Evolutionary conservation across 2,888 invertebrate genomes (phyloP).

Genomic region (Linnaemya tessellans): DNA sequence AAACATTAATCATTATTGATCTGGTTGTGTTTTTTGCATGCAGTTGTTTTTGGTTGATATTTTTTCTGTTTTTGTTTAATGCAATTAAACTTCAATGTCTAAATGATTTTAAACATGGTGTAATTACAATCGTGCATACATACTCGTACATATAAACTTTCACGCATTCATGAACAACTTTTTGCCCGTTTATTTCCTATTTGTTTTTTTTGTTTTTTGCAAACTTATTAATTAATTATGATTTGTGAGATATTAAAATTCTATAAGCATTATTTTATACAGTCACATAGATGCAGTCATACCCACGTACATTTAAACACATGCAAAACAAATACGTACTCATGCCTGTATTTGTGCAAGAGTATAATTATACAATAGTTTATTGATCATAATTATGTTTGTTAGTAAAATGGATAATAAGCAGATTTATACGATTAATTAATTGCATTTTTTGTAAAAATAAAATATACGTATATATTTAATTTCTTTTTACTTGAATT

Average conservation of each 20-base stretch:
- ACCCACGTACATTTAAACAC: not conserved
- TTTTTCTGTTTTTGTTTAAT: constrained; percentile 42
- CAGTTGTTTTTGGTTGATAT: constrained; percentile 11
- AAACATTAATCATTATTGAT: constrained; percentile 60
- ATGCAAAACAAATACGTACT: not conserved
- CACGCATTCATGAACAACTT: constrained; percentile 19
- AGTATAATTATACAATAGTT: constrained; percentile 41
- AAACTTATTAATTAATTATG: constrained; percentile 69
- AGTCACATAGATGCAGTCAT: not conserved
- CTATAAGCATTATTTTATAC: constrained; percentile 58
- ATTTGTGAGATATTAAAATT: constrained; percentile 69
- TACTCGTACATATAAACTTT: constrained; percentile 12
- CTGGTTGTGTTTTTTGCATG: constrained; percentile 19
- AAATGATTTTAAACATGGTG: constrained; percentile 55
- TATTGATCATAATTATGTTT: constrained; percentile 66
- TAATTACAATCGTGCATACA: constrained; percentile 31
- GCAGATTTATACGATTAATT: constrained; percentile 74
- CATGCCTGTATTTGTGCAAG: not conserved
- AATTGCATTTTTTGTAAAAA: constrained; percentile 65
- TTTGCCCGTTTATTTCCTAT: not conserved
- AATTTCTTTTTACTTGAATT: constrained; percentile 31
- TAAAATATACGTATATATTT: not conserved
- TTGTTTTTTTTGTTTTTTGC: constrained; percentile 20
- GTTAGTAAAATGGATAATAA: constrained; percentile 72
- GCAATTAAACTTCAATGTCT: constrained; percentile 64